Conservation (phyloP, 1,140 invertebrate genomes). For the Parasteatoda tepidariorum region DNA sequence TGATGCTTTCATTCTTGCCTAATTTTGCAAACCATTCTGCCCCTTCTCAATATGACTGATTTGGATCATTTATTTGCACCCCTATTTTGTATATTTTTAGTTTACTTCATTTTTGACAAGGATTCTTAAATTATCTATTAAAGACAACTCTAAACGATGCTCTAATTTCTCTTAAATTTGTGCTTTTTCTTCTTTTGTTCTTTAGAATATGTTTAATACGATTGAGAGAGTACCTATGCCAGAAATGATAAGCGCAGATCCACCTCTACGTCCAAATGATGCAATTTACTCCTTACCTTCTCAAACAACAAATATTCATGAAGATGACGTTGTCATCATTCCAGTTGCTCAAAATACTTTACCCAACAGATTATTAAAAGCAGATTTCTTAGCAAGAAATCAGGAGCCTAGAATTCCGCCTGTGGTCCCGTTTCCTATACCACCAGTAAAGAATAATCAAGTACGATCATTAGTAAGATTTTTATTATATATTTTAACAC, state of each 20-base stretch:
- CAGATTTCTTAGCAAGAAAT: constrained; percentile 5
- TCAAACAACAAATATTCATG: background rate
- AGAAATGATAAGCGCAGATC: background rate
- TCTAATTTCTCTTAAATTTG: background rate
- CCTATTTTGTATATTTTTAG: no score
- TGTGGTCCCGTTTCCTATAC: constrained; percentile 13
- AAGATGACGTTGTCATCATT: constrained; percentile 24
- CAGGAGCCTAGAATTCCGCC: background rate
- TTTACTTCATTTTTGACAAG: no score
- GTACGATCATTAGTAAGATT: constrained; percentile 20
- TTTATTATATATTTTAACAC: background rate
- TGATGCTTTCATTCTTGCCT: no score
- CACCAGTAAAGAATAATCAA: background rate
- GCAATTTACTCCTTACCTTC: constrained; percentile 16
- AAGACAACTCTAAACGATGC: no score
- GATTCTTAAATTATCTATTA: no score
- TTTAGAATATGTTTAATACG: background rate
- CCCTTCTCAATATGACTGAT: no score
- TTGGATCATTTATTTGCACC: no score
- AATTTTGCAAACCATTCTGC: no score
- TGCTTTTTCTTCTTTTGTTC: background rate
- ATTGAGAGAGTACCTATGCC: constrained; percentile 2
- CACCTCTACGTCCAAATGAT: background rate
- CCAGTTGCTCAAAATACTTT: constrained; percentile 10
- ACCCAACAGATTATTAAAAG: background rate